Evolutionary conservation across 2,797 vertebrate species (phyloP).

Genomic region (Syndactyla subalaris): DNA sequence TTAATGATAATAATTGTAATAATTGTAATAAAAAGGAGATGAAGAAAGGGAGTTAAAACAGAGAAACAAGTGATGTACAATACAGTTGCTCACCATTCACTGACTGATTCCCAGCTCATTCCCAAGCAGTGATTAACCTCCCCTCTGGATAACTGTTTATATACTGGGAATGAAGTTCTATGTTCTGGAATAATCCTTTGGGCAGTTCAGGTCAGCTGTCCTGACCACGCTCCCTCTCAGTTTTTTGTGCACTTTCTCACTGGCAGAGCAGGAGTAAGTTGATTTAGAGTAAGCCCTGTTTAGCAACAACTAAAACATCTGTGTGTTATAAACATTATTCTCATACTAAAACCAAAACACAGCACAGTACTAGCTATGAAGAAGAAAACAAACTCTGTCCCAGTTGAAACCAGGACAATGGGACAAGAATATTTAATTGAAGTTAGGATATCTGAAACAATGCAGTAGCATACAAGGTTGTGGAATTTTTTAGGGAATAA

Average conservation of each 20-base stretch:
- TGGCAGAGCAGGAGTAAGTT: no score
- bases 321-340: background rate
- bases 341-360: background rate
- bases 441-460: background rate
- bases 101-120: background rate
- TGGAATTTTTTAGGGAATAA: background rate
- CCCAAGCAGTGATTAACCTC: background rate
- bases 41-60: background rate
- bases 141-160: background rate
- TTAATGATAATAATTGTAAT: background rate
- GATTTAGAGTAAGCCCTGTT: background rate
- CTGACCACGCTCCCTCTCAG: background rate
- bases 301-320: background rate
- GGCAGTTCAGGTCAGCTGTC: background rate
- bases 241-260: background rate
- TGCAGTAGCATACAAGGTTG: accelerated
- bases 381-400: background rate
- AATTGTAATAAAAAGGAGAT: background rate
- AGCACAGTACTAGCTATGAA: background rate
- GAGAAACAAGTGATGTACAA: background rate
- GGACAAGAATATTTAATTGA: background rate
- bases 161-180: background rate
- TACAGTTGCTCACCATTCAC: background rate
- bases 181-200: background rate
- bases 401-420: accelerated